Percentiles rank a stretch among this genome's conserved stretches.
Evolutionary conservation across 2,888 invertebrate genomes (phyloP).

Genomic region (Dicranocentrus wangi): DNA sequence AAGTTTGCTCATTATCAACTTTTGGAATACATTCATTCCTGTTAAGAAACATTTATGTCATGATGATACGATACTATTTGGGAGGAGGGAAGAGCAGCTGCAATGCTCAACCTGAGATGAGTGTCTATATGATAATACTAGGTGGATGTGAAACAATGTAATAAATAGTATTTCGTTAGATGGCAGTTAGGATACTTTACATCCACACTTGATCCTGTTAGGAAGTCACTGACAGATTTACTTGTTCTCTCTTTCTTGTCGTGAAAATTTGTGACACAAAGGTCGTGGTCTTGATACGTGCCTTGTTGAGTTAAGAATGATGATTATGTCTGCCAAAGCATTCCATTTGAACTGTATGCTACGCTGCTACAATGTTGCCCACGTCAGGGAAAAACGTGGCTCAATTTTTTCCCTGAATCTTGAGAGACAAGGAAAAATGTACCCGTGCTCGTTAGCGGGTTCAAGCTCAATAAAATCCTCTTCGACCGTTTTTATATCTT

Average conservation of each 20-base stretch:
- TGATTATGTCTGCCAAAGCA: constrained; percentile 34
- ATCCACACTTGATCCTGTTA: constrained; percentile 27
- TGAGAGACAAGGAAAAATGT: constrained; percentile 56
- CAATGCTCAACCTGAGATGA: constrained; percentile 11
- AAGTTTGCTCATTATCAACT: constrained; percentile 60
- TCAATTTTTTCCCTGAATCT: constrained; percentile 23
- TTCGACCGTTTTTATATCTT: constrained; percentile 46
- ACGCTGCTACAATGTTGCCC: background rate
- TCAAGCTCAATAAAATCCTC: constrained; percentile 59
- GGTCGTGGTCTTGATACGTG: constrained; percentile 55
- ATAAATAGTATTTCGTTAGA: constrained; percentile 35
- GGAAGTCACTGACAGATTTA: constrained; percentile 66
- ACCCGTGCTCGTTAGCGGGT: constrained; percentile 54
- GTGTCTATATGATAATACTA: too few relatives aligned
- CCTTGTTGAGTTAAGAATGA: constrained; percentile 44
- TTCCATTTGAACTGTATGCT: constrained; percentile 15
- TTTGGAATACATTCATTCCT: constrained; percentile 26
- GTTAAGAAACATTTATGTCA: constrained; percentile 5
- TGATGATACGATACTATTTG: constrained; percentile 1
- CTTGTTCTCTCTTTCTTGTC: constrained; percentile 54
- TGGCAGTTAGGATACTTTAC: constrained; percentile 37
- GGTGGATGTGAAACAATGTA: background rate
- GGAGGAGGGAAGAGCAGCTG: constrained; percentile 2
- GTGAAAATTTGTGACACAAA: constrained; percentile 52
- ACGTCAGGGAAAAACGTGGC: constrained; percentile 13